Evolutionary conservation across 1,140 invertebrate genomes (phyloP), one percentile per base, ranked within the genome.

Genomic region (Drosophila malerkotliana): DNA sequence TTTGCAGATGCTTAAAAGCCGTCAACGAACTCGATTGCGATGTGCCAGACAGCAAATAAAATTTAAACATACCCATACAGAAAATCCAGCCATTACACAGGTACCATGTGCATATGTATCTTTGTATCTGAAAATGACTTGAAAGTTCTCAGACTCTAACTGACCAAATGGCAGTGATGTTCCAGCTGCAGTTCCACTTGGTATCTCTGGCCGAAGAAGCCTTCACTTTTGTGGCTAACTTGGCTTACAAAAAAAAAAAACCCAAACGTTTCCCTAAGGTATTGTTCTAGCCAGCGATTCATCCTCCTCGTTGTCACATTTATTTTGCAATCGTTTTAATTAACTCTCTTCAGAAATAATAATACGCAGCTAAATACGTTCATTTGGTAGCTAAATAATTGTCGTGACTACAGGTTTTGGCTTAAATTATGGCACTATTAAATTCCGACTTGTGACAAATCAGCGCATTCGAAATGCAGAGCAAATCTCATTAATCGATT

Each of bases 291-390:
- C 28, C 45, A 32, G 51, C 14, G 10, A 37, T n/a, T 18, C 49
- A 24, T 69, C 63, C 18, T 56, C 63, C 41, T 44, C 30, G 48
- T 57, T 15, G 30, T 74, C 72, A 66, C 72, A 54, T 75, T 75
- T 64, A 58, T 75, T 75, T 75, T 21, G 72, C 72, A 75, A 75
- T 75, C 72, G 60, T 44, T 58, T 75, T 75, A 75, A 75, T 75
- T 48, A 75, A 74, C 39, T 58, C 61, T 66, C 60, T 62, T 73
- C 69, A 44, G 41, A 12, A 34, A 44, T 44, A 37, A 37, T 12
- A 44, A 37, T n/a, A 4, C 34, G 1, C n/a, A 32, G 41, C 34
- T 39, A 54, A 63, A 55, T 63, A 60, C 58, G 24, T 56, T 24
- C 66, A 68, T 69, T 69, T 69, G 41, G 26, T 21, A 21, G 62